Evolutionary conservation across 1,140 invertebrate species (phyloP).

Genomic region (Halesus radiatus): DNA sequence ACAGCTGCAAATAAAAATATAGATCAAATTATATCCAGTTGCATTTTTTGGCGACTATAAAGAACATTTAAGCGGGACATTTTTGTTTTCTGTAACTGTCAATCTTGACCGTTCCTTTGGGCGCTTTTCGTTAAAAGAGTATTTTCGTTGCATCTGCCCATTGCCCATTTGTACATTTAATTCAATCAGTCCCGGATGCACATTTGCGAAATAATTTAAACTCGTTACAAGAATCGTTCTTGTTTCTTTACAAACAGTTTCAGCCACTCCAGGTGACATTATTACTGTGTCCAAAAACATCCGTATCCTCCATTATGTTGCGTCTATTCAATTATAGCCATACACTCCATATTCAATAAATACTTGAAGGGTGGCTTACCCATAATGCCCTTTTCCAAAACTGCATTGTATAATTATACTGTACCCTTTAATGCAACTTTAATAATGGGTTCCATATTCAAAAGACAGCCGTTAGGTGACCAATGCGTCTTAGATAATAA

Average conservation of each 20-base stretch:
- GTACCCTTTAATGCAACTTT: not conserved
- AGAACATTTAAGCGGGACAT: no score
- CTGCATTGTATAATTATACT: not conserved
- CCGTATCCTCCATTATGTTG: not conserved
- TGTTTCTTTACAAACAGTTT: conserved; percentile 11
- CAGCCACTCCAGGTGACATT: not conserved
- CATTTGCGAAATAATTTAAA: not conserved
- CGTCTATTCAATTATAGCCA: not conserved
- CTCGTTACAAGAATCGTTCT: conserved; percentile 1
- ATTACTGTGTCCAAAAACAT: conserved; percentile 2
- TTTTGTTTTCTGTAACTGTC: no score
- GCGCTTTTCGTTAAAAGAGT: no score
- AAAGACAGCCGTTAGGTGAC: not conserved
- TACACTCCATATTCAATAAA: not conserved
- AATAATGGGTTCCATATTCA: conserved; percentile 9
- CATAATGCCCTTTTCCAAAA: not conserved
- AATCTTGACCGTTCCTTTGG: no score
- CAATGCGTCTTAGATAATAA: not conserved
- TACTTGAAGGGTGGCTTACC: not conserved
- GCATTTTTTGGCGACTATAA: no score
- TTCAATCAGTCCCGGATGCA: conserved; percentile 14
- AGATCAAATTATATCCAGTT: no score
- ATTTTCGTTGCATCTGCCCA: no score
- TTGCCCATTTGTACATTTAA: not conserved
- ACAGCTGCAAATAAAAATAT: no score